These are phyloP conservation scores for Helicoverpa armigera DNA, from an alignment of 1,140 invertebrate genomes.

Conservation along the genomic window DNA sequence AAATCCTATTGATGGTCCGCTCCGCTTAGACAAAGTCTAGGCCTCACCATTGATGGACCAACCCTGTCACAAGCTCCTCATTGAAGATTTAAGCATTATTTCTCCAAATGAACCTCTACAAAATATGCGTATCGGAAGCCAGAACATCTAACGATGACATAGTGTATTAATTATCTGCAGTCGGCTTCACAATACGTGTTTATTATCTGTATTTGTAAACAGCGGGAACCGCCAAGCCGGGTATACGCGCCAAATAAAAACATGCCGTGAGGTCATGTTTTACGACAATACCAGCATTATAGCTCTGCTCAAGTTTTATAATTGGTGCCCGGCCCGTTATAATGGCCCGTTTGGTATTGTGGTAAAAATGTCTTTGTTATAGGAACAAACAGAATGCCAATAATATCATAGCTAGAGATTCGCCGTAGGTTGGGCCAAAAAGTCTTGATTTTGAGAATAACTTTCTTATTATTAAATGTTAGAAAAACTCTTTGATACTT, in stretches of 20 bases:
- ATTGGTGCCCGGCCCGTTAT: not conserved
- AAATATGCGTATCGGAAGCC: no score
- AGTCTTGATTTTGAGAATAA: no score
- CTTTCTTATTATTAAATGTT: no score
- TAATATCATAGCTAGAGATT: not conserved
- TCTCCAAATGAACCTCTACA: no score
- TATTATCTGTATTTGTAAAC: conserved; percentile 2
- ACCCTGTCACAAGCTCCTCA: no score
- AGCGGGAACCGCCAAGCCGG: not conserved
- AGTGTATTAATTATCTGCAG: conserved; percentile 4
- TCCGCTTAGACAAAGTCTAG: no score
- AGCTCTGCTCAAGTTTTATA: not conserved
- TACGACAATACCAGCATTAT: conserved; percentile 15
- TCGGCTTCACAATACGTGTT: conserved; percentile 19
- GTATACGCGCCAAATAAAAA: not conserved
- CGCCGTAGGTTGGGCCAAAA: no score
- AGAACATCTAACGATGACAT: conserved; percentile 3
- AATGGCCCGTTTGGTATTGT: not conserved
- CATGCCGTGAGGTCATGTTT: conserved; percentile 8
- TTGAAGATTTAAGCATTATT: no score
- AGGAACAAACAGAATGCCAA: not conserved
- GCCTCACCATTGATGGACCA: no score
- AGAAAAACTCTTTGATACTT: no score
- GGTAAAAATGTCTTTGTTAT: conserved; percentile 14
- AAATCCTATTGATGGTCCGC: no score